These are phyloP conservation scores for Patiria miniata DNA, from an alignment of 35 echinoderm and acorn worm species.

Conservation along the genomic window DNA sequence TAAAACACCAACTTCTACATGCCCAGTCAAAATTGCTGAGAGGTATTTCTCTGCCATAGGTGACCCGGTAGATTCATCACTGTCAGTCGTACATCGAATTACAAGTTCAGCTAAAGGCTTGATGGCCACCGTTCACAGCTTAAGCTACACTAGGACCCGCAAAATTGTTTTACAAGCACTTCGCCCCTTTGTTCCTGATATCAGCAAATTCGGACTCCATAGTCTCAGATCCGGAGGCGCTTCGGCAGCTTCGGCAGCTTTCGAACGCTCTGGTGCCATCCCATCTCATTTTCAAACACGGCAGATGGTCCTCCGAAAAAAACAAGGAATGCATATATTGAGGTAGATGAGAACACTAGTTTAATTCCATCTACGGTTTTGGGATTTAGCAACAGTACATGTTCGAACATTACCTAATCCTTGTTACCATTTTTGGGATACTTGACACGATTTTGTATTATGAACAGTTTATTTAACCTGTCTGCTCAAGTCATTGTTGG, in stretches of 20 bases:
- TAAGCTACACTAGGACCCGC: too few relatives aligned
- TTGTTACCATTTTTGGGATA: too few relatives aligned
- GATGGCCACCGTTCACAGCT: not conserved
- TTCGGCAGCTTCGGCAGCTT: constrained; percentile 33
- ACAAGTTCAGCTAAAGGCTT: not conserved
- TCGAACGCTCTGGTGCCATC: not conserved
- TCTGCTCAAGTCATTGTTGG: too few relatives aligned
- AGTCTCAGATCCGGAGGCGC: too few relatives aligned
- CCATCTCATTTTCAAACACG: constrained; percentile 26
- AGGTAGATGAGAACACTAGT: too few relatives aligned
- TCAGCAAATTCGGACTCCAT: constrained; percentile 16
- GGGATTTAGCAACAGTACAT: too few relatives aligned
- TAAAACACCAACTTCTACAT: not conserved
- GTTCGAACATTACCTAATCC: too few relatives aligned
- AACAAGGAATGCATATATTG: not conserved
- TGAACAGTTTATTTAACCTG: too few relatives aligned
- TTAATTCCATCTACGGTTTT: too few relatives aligned
- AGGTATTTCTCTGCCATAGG: not conserved
- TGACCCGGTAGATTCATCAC: not conserved
- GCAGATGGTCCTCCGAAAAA: constrained; percentile 19
- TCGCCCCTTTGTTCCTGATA: constrained; percentile 28
- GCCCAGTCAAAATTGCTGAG: too few relatives aligned
- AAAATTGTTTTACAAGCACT: too few relatives aligned
- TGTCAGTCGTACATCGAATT: not conserved
- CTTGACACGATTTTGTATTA: too few relatives aligned